phyloP scores from a whole-genome alignment of 2,113 vertebrate species.

The Tachycineta bicolor region DNA sequence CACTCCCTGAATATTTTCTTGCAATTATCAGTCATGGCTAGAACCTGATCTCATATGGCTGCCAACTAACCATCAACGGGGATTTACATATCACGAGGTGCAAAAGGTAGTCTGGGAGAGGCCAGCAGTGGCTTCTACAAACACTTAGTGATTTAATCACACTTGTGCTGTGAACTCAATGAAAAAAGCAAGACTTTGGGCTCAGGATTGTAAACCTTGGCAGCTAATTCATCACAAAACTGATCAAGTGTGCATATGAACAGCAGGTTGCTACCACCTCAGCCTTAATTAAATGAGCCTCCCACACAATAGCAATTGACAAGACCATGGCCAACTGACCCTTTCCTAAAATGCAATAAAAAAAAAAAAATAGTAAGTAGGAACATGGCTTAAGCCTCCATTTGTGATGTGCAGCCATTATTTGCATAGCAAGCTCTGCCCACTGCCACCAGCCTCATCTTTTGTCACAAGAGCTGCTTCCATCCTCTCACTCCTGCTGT shows the following conservation, averaged over 20 bases:
- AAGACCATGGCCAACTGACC: neutral
- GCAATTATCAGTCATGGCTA: conserved; percentile 3
- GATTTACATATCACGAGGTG: neutral
- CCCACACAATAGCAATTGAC: neutral
- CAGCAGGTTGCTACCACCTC: neutral
- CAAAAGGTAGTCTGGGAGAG: neutral
- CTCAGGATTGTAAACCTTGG: neutral
- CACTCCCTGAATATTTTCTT: neutral
- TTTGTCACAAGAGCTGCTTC: neutral
- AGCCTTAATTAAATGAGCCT: neutral
- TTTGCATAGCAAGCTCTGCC: neutral
- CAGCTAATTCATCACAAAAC: neutral
- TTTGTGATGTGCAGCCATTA: rapidly evolving
- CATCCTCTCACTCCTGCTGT: neutral
- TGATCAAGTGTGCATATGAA: rapidly evolving
- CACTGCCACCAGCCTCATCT: neutral
- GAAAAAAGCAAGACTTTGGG: neutral
- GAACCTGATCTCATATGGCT: neutral
- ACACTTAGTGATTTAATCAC: neutral
- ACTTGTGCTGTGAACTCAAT: neutral
- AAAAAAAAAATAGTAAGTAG: neutral
- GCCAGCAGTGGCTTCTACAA: neutral
- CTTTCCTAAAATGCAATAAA: neutral
- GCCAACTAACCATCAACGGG: neutral
- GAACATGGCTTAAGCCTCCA: neutral